Evolutionary conservation across 2,888 invertebrate genomes (phyloP).

Genomic region (Drosophila picticornis): DNA sequence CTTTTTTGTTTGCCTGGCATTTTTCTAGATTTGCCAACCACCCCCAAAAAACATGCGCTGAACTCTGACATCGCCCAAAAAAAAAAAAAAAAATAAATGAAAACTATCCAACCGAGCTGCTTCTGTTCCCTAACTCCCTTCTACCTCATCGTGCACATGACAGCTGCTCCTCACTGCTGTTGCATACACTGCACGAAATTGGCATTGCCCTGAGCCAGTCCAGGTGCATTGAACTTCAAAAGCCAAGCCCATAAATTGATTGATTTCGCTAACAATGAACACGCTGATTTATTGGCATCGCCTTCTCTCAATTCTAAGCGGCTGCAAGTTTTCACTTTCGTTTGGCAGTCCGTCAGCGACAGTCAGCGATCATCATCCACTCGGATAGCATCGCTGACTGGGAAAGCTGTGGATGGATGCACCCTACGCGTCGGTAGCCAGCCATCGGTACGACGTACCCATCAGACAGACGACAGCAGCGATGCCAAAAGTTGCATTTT

Average conservation of each 20-base stretch:
- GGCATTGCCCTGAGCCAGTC: slow-evolving; percentile 44
- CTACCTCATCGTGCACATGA: background rate
- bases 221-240: slow-evolving; percentile 62
- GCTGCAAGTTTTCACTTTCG: slow-evolving; percentile 66
- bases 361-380: slow-evolving; percentile 55
- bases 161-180: slow-evolving; percentile 12
- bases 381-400: slow-evolving; percentile 31
- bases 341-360: slow-evolving; percentile 64
- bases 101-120: slow-evolving; percentile 16
- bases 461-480: slow-evolving; percentile 52
- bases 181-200: slow-evolving; percentile 53
- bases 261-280: slow-evolving; percentile 59
- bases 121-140: slow-evolving; percentile 25
- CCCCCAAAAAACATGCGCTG: slow-evolving; percentile 77
- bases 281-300: slow-evolving; percentile 55
- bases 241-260: slow-evolving; percentile 74
- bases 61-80: slow-evolving; percentile 69
- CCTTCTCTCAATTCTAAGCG: slow-evolving; percentile 67
- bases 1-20: slow-evolving; percentile 57
- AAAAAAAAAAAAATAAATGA: slow-evolving; percentile 19
- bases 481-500: slow-evolving; percentile 83
- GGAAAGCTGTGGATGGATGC: slow-evolving; percentile 66
- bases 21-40: slow-evolving; percentile 78
- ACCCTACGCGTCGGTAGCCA: slow-evolving; percentile 68
- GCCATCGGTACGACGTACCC: slow-evolving; percentile 13